A percentile compares a stretch with the other conserved stretches of the same genome.
Conservation (phyloP, 2,113 vertebrate genomes). For the Otis tarda region DNA sequence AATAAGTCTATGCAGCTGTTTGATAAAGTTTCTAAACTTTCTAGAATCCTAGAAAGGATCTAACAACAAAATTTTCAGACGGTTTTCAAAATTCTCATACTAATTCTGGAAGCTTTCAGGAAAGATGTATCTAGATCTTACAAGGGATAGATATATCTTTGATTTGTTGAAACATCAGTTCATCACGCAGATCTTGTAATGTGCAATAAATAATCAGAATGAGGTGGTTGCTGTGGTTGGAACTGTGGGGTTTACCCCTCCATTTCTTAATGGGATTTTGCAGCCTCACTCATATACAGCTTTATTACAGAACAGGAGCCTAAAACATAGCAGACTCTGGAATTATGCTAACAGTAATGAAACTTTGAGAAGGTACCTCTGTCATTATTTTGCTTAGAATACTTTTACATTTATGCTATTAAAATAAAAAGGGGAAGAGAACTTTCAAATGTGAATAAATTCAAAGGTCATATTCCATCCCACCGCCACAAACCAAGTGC, state of each 20-base stretch:
- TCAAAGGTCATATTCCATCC: conserved; percentile 23
- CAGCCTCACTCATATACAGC: not conserved
- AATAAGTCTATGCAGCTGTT: not conserved
- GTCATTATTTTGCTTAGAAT: not conserved
- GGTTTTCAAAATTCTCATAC: not conserved
- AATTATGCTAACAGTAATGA: not conserved
- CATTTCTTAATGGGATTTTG: not conserved
- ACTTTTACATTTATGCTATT: not conserved
- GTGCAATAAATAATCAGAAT: not conserved
- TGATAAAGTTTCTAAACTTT: not conserved
- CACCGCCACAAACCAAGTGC: not conserved
- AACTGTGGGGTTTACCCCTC: not conserved
- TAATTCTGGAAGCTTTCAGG: not conserved
- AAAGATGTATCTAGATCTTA: not conserved
- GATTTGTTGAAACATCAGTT: not conserved
- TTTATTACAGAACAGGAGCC: not conserved
- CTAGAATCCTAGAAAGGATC: not conserved
- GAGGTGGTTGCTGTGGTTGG: not conserved
- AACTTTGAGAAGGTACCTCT: not conserved
- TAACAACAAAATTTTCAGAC: not conserved
- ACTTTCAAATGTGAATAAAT: conserved; percentile 13
- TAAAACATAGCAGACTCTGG: not conserved
- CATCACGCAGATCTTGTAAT: not conserved
- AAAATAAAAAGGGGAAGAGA: not conserved
- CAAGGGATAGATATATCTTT: not conserved